These are phyloP conservation scores for Etheostoma cragini DNA, from an alignment of 2,113 vertebrate species.

Conservation along the genomic window DNA sequence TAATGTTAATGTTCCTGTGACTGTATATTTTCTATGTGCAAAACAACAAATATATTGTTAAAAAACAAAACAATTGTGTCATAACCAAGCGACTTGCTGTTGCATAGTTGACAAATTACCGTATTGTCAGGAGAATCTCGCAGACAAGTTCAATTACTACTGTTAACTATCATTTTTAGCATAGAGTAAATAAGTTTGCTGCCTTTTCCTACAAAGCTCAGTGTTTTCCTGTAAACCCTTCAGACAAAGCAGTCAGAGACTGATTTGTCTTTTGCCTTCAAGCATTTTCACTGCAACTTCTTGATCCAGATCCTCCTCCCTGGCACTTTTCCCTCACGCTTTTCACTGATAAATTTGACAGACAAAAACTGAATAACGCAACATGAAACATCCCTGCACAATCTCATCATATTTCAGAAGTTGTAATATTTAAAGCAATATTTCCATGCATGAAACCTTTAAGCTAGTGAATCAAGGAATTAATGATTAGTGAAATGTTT, in stretches of 20 bases:
- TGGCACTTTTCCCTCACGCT: background rate
- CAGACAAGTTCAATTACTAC: no score
- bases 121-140: no score
- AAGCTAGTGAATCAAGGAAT: background rate
- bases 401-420: background rate
- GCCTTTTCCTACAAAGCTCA: constrained; percentile 27
- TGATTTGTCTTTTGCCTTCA: constrained; percentile 23
- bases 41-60: no score
- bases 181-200: constrained; percentile 23
- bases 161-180: background rate
- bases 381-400: background rate
- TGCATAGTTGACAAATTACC: no score
- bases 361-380: constrained; percentile 1
- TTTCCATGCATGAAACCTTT: background rate
- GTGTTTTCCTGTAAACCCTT: background rate
- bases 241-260: constrained; percentile 1
- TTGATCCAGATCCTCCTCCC: constrained; percentile 8
- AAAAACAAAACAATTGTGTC: no score
- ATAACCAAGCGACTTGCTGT: no score
- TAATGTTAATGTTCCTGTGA: no score
- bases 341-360: constrained; percentile 6
- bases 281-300: constrained; percentile 1
- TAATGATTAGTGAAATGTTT: background rate
- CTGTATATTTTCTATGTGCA: no score
- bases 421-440: background rate